A percentile compares a stretch with the other conserved stretches of the same genome.
These are phyloP conservation scores for Ciconia stormi DNA, from an alignment of 2,113 vertebrate genomes.

Conservation along the genomic window DNA sequence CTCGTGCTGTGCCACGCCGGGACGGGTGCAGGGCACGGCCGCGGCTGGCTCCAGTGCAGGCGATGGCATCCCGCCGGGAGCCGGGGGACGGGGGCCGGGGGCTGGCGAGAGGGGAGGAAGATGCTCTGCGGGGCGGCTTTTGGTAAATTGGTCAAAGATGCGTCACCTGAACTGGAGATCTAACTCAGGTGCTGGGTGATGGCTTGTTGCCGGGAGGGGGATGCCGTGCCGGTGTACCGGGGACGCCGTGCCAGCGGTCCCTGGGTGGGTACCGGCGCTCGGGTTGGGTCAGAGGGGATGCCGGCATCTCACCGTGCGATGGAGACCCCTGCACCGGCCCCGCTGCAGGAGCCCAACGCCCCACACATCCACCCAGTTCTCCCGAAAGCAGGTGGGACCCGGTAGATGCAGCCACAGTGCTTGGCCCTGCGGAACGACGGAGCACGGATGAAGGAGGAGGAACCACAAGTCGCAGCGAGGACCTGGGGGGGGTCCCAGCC, in stretches of 20 bases:
- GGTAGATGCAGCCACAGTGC: accelerated
- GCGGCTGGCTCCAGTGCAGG: accelerated
- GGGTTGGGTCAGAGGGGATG: not conserved
- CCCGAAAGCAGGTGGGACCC: not conserved
- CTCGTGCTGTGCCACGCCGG: not conserved
- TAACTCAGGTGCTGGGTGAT: not conserved
- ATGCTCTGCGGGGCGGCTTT: not conserved
- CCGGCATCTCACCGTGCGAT: accelerated
- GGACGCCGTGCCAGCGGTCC: not conserved
- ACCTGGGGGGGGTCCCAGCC: not conserved
- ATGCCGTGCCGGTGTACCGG: accelerated
- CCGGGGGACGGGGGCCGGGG: not conserved
- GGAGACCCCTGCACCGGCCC: not conserved
- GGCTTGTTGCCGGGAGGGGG: not conserved
- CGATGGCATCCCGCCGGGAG: not conserved
- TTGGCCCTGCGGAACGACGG: not conserved
- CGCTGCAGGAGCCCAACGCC: not conserved
- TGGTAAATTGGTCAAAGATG: not conserved
- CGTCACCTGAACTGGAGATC: not conserved
- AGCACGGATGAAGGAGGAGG: accelerated
- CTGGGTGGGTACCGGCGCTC: accelerated
- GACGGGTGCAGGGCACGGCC: not conserved
- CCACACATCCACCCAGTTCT: not conserved
- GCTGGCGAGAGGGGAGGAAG: not conserved
- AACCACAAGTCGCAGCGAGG: accelerated